Conservation (phyloP, 2,888 invertebrate genomes). For the Aricia artaxerxes region DNA sequence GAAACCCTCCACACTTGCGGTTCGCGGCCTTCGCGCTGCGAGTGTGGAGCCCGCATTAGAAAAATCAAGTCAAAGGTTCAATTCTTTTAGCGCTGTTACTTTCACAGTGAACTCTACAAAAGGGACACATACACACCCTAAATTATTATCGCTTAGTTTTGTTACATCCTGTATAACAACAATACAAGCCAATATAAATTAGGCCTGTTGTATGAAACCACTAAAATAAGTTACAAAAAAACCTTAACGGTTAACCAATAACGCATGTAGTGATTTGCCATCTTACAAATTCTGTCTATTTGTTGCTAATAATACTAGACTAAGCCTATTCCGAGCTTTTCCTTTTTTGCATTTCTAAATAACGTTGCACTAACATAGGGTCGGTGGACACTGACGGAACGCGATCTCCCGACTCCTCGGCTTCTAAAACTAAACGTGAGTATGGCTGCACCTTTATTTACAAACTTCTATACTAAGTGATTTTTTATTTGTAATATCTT, state of each 20-base stretch:
- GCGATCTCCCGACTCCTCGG: conserved; percentile 38
- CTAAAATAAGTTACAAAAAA: not conserved
- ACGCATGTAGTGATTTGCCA: not conserved
- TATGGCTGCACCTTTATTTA: conserved; percentile 36
- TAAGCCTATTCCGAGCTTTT: conserved; percentile 11
- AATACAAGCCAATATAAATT: no score
- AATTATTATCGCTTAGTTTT: no score
- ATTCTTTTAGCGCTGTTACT: no score
- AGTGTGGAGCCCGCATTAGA: no score
- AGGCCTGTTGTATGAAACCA: no score
- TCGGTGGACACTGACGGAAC: conserved; percentile 32
- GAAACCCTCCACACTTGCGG: no score
- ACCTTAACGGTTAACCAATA: not conserved
- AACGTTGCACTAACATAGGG: conserved; percentile 36
- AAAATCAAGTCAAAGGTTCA: no score
- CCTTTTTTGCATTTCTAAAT: conserved; percentile 20
- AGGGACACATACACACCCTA: no score
- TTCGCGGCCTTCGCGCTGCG: no score
- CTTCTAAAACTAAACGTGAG: conserved; percentile 40
- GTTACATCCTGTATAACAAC: no score
- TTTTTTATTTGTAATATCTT: no score
- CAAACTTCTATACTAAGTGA: not conserved
- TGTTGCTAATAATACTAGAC: not conserved
- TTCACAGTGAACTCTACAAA: no score
- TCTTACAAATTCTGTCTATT: not conserved